Evolutionary conservation across 2,888 invertebrate species (phyloP).

Genomic region (Morpho achilles): DNA sequence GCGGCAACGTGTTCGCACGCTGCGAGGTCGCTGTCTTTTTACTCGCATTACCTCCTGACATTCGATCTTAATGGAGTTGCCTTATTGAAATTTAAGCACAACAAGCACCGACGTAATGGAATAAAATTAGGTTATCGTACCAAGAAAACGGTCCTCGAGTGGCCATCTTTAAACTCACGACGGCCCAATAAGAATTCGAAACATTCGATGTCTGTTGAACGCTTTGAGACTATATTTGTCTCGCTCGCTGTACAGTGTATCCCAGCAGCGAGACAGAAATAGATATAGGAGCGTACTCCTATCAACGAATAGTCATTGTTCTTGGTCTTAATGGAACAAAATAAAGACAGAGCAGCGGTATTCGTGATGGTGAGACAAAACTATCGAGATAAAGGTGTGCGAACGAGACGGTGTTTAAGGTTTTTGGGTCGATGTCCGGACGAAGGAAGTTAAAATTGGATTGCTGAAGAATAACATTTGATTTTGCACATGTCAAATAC

Average conservation of each 20-base stretch:
- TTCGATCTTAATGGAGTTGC: constrained; percentile 71
- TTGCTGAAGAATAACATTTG: constrained; percentile 63
- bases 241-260: constrained; percentile 40
- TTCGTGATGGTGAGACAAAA: constrained; percentile 73
- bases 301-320: constrained; percentile 74
- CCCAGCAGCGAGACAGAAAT: constrained; percentile 49
- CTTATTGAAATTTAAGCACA: constrained; percentile 72
- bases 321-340: constrained; percentile 76
- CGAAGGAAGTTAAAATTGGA: constrained; percentile 71
- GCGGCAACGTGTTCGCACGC: constrained; percentile 49
- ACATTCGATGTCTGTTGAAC: constrained; percentile 49
- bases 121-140: constrained; percentile 76
- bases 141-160: constrained; percentile 70
- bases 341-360: constrained; percentile 77
- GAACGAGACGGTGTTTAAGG: constrained; percentile 59
- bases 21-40: constrained; percentile 70
- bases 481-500: constrained; percentile 37
- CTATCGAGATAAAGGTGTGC: constrained; percentile 43
- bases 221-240: constrained; percentile 45
- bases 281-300: constrained; percentile 58
- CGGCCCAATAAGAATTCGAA: constrained; percentile 73
- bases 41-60: constrained; percentile 69
- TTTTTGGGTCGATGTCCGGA: constrained; percentile 76
- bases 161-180: constrained; percentile 72
- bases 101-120: constrained; percentile 64